These are phyloP conservation scores for Podargus strigoides DNA, from an alignment of 2,797 vertebrate genomes.

Conservation along the genomic window DNA sequence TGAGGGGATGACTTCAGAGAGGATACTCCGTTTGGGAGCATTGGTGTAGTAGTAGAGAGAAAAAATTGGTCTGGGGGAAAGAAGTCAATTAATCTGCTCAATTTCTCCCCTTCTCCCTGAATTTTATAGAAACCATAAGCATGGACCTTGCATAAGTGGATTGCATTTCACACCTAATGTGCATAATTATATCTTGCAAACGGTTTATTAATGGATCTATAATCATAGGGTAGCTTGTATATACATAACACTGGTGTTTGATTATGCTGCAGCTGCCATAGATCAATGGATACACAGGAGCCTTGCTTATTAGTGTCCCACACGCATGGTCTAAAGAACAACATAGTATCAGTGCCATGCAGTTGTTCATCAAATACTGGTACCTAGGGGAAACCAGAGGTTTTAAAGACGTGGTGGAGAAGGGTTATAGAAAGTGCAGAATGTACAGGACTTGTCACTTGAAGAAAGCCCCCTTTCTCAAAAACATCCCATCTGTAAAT, in stretches of 20 bases:
- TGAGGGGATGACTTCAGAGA: neutral
- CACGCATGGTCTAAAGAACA: neutral
- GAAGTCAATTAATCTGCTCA: neutral
- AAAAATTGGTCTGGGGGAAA: neutral
- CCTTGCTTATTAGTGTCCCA: neutral
- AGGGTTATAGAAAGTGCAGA: neutral
- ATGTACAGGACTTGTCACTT: neutral
- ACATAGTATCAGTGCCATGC: neutral
- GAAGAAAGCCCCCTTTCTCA: neutral
- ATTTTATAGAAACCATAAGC: neutral
- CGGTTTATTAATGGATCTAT: conserved; percentile 56
- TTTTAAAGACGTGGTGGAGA: neutral
- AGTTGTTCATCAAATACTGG: neutral
- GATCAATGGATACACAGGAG: conserved; percentile 24
- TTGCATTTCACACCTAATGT: conserved; percentile 17
- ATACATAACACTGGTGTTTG: conserved; percentile 8
- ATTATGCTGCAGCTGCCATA: conserved; percentile 28
- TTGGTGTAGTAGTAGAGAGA: neutral
- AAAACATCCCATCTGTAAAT: neutral
- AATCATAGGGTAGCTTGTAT: conserved; percentile 33
- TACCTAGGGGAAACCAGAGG: neutral
- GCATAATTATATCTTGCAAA: conserved; percentile 42
- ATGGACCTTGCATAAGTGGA: neutral
- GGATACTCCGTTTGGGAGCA: neutral
- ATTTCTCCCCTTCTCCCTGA: neutral